These are phyloP conservation scores for Diplazon laetatorius DNA, from an alignment of 2,888 invertebrate species.

Conservation along the genomic window DNA sequence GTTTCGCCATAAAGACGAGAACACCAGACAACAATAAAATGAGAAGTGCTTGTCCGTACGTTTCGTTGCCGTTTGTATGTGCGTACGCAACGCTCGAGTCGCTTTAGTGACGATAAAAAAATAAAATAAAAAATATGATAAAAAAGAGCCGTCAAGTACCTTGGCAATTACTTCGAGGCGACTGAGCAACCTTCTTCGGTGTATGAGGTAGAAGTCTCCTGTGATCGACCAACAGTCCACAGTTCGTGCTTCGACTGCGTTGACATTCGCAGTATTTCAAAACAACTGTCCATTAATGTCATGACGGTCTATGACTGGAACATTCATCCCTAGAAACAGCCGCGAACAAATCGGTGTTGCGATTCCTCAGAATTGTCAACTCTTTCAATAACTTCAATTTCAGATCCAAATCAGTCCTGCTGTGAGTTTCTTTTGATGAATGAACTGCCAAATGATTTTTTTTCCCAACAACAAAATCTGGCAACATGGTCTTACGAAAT, in stretches of 20 bases:
- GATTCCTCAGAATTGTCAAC: no score
- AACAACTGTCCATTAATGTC: no score
- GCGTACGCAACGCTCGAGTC: constrained; percentile 74
- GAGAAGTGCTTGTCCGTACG: constrained; percentile 70
- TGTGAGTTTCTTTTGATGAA: no score
- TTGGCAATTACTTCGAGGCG: constrained; percentile 78
- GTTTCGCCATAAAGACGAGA: constrained; percentile 76
- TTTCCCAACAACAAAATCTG: no score
- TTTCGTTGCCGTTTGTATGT: constrained; percentile 29
- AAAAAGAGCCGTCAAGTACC: constrained; percentile 77
- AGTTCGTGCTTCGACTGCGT: not conserved
- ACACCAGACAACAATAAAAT: constrained; percentile 80
- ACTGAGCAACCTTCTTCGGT: constrained; percentile 50
- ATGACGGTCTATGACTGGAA: no score
- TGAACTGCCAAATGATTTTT: no score
- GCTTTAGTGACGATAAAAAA: constrained; percentile 78
- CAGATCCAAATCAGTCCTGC: no score
- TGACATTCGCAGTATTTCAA: not conserved
- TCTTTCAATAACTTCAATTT: no score
- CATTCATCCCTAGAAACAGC: no score
- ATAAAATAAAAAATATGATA: no score
- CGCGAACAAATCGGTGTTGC: no score
- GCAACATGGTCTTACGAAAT: no score
- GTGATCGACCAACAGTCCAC: not conserved
- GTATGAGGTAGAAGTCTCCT: constrained; percentile 12